phyloP scores from a whole-genome alignment of 1,140 invertebrate species.

The Drosophila eugracilis region DNA sequence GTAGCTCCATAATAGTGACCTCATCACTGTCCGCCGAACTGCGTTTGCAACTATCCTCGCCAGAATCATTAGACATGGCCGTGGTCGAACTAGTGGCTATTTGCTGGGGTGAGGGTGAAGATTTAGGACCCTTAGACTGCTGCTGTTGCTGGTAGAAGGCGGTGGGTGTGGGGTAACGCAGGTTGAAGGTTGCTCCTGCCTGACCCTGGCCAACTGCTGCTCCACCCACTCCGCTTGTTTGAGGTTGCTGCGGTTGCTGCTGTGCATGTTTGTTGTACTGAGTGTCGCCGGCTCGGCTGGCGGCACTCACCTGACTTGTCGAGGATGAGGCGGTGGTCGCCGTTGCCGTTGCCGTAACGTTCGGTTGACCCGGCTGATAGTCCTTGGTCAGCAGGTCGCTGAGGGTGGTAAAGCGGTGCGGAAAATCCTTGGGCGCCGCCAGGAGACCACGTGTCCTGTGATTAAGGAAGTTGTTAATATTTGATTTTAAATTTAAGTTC shows the following conservation, averaged over 20 bases:
- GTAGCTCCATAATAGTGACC: conserved; percentile 71
- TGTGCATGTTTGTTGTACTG: conserved; percentile 75
- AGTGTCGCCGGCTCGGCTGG: conserved; percentile 55
- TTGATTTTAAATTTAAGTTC: neutral
- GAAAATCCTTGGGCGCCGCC: conserved; percentile 76
- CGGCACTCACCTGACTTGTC: conserved; percentile 44
- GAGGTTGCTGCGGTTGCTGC: conserved; percentile 62
- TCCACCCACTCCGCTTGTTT: conserved; percentile 14
- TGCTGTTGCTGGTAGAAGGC: conserved; percentile 60
- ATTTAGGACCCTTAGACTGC: conserved; percentile 51
- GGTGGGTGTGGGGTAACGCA: conserved; percentile 65
- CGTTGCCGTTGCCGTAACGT: conserved; percentile 36
- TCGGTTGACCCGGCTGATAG: conserved; percentile 49
- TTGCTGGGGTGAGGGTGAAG: conserved; percentile 73
- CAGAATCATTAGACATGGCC: conserved; percentile 25
- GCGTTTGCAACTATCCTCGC: conserved; percentile 45
- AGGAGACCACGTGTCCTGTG: conserved; percentile 73
- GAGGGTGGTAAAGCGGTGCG: conserved; percentile 77
- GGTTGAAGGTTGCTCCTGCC: conserved; percentile 30
- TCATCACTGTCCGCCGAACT: conserved; percentile 60
- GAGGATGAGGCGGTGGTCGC: conserved; percentile 40
- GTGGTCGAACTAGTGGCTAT: conserved; percentile 71
- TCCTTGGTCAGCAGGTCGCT: conserved; percentile 80
- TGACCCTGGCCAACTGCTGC: no score
- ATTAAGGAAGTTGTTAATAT: neutral